Evolutionary conservation across 2,888 invertebrate species (phyloP).

Genomic region (Amphipyra tragopoginis): DNA sequence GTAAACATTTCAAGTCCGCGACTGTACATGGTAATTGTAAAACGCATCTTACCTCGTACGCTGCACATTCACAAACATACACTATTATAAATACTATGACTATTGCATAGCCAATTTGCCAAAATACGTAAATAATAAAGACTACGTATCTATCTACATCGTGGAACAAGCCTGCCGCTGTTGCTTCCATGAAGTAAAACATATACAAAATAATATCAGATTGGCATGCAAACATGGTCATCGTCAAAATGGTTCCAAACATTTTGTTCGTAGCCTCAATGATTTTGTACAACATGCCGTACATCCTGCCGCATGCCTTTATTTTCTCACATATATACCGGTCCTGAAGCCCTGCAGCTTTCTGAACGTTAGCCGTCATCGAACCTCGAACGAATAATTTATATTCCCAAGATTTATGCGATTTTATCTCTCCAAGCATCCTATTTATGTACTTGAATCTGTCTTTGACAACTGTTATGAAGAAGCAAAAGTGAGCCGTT

Average conservation of each 20-base stretch:
- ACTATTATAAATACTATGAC: conserved; percentile 67
- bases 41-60: conserved; percentile 65
- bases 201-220: conserved; percentile 70
- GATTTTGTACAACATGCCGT: conserved; percentile 69
- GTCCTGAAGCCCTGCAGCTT: conserved; percentile 66
- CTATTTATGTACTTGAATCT: conserved; percentile 73
- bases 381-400: conserved; percentile 65
- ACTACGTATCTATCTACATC: conserved; percentile 69
- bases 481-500: conserved; percentile 68
- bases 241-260: conserved; percentile 69
- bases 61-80: conserved; percentile 67
- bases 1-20: too few species aligned
- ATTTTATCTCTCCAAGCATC: conserved; percentile 66
- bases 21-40: too few species aligned
- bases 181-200: conserved; percentile 83
- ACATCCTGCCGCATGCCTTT: conserved; percentile 71
- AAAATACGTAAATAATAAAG: conserved; percentile 73
- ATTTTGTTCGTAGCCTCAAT: conserved; percentile 60
- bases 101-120: conserved; percentile 72
- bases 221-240: conserved; percentile 67
- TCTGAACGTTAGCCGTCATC: conserved; percentile 53
- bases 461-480: conserved; percentile 63
- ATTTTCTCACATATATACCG: conserved; percentile 71
- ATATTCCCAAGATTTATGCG: conserved; percentile 64
- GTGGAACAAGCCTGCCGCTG: conserved; percentile 75